Conservation (phyloP, 2,113 vertebrate species). For the Microtus richardsoni region DNA sequence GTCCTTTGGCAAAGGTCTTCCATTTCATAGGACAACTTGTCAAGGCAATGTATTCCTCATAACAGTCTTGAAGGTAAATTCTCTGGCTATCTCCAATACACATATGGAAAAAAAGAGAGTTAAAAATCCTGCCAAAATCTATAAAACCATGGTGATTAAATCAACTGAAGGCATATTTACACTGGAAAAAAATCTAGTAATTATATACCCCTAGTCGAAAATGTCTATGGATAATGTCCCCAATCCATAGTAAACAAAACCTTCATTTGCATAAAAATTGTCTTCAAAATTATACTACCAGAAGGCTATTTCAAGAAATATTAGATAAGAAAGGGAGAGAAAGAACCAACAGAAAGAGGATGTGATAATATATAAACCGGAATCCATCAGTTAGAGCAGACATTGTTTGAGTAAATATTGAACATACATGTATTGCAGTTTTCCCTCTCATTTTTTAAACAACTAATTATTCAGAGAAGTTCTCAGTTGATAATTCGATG, state of each 20-base stretch:
- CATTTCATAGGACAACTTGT: not conserved
- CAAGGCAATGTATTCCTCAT: not conserved
- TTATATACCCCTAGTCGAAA: not conserved
- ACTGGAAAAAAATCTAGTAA: not conserved
- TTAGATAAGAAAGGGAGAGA: not conserved
- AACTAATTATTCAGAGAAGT: conserved; percentile 40
- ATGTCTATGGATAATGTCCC: not conserved
- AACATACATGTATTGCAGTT: not conserved
- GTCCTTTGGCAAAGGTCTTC: not conserved
- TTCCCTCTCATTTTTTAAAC: not conserved
- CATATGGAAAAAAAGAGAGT: not conserved
- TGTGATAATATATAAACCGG: not conserved
- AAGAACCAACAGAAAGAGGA: not conserved
- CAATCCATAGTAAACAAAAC: not conserved
- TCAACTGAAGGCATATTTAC: no score
- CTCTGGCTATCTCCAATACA: not conserved
- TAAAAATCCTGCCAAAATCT: not conserved
- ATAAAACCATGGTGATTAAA: not conserved
- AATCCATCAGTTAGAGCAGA: not conserved
- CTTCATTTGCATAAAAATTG: not conserved
- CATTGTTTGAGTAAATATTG: not conserved
- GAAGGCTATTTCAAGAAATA: not conserved
- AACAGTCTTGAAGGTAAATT: not conserved
- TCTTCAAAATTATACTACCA: not conserved
- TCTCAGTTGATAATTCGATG: conserved; percentile 6